phyloP scores from a whole-genome alignment of 2,113 vertebrate genomes.

The Notiomystis cincta region DNA sequence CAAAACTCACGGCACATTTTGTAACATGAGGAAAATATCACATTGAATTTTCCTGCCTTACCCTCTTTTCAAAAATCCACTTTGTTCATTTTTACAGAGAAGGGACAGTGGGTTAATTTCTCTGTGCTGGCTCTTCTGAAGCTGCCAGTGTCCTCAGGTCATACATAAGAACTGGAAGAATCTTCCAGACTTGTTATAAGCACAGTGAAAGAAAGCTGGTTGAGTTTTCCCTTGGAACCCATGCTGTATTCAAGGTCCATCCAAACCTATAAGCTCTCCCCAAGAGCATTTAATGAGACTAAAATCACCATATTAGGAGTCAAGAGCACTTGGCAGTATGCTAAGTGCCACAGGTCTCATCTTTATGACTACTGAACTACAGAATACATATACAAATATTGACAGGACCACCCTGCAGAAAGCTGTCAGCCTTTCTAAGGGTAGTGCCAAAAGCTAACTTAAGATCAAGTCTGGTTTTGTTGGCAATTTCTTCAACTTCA shows the following conservation, averaged over 20 bases:
- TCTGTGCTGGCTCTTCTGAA: not conserved
- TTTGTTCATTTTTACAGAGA: not conserved
- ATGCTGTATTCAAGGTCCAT: not conserved
- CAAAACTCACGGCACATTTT: not conserved
- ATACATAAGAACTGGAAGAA: not conserved
- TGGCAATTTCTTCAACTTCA: not conserved
- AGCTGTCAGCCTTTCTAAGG: not conserved
- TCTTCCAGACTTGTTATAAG: not conserved
- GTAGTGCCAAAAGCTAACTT: not conserved
- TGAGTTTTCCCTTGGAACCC: not conserved
- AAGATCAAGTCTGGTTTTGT: not conserved
- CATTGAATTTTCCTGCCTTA: not conserved
- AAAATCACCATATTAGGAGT: not conserved
- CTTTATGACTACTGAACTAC: not conserved
- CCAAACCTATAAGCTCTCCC: not conserved
- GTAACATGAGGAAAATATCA: not conserved
- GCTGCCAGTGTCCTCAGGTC: not conserved
- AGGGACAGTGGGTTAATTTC: not conserved
- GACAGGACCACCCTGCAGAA: not conserved
- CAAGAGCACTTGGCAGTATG: not conserved
- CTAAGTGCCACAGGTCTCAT: not conserved
- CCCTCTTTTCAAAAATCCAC: not conserved
- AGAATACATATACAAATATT: not conserved
- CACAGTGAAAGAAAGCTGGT: not conserved
- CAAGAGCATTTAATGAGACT: not conserved